These are phyloP conservation scores for Cremastobaeus sp. DNA, from an alignment of 2,888 invertebrate species.

Conservation along the genomic window DNA sequence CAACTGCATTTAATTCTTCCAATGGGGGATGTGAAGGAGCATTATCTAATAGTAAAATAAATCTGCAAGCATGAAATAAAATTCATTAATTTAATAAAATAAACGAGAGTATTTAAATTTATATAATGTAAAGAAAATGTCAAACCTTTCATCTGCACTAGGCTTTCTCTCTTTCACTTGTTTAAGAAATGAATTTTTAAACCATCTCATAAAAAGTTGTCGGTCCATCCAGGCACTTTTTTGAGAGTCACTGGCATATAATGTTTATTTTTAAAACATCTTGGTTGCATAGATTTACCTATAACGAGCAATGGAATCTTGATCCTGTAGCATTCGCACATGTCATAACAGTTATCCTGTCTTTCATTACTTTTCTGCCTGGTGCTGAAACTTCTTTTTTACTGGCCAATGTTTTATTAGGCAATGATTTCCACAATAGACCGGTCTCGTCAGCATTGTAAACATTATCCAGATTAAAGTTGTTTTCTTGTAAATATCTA, in stretches of 20 bases:
- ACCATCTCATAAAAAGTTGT: too few relatives aligned
- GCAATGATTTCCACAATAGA: slow-evolving; percentile 62
- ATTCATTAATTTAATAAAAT: neutral
- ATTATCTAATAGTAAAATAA: slow-evolving; percentile 10
- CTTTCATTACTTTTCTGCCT: neutral
- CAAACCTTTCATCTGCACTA: too few relatives aligned
- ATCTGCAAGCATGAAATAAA: too few relatives aligned
- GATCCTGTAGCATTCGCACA: too few relatives aligned
- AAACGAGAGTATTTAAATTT: neutral
- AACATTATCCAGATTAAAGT: neutral
- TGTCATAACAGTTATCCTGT: neutral
- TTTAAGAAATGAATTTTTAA: too few relatives aligned
- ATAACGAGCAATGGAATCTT: too few relatives aligned
- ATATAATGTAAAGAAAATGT: too few relatives aligned
- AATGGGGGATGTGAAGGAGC: slow-evolving; percentile 37
- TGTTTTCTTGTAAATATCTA: neutral
- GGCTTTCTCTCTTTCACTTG: too few relatives aligned
- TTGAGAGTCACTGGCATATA: too few relatives aligned
- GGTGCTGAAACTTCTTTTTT: neutral
- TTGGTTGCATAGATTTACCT: too few relatives aligned
- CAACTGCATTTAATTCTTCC: neutral
- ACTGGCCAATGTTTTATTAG: slow-evolving; percentile 15
- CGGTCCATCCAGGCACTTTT: too few relatives aligned
- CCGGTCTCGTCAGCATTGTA: slow-evolving; percentile 65
- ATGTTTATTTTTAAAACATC: too few relatives aligned